phyloP scores from a whole-genome alignment of 2,888 invertebrate species.

The Emesis castigata region DNA sequence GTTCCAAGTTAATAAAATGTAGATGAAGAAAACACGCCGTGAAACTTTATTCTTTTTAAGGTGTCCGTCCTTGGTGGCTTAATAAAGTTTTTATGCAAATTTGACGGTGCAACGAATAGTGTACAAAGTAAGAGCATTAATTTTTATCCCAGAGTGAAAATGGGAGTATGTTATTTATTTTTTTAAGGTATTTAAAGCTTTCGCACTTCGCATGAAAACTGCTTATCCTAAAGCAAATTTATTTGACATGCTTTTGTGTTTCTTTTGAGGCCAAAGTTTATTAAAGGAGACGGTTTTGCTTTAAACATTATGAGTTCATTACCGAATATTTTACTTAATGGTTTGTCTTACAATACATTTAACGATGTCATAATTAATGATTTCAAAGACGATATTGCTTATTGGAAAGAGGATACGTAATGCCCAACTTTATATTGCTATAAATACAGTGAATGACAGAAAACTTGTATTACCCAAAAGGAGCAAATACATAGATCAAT shows the following conservation, averaged over 20 bases:
- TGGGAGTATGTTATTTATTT: no score
- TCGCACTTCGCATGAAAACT: neutral
- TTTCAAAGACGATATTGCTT: no score
- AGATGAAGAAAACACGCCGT: slow-evolving; percentile 75
- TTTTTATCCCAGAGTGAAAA: neutral
- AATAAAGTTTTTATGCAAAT: slow-evolving; percentile 52
- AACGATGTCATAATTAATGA: no score
- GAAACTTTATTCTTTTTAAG: slow-evolving; percentile 63
- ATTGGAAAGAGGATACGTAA: no score
- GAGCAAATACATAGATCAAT: no score
- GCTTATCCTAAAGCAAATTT: neutral
- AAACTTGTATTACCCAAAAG: no score
- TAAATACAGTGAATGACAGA: no score
- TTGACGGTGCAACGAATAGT: slow-evolving; percentile 35
- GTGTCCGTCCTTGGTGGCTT: slow-evolving; percentile 29
- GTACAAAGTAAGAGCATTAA: slow-evolving; percentile 8
- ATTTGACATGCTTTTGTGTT: neutral
- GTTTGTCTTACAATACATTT: no score
- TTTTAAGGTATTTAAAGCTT: neutral
- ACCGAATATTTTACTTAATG: no score
- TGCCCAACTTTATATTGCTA: no score
- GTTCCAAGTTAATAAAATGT: slow-evolving; percentile 79
- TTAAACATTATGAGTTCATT: neutral
- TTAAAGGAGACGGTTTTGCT: neutral
- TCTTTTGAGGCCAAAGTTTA: neutral